phyloP scores from a whole-genome alignment of 2,888 invertebrate species.

The Xylota sylvarum region DNA sequence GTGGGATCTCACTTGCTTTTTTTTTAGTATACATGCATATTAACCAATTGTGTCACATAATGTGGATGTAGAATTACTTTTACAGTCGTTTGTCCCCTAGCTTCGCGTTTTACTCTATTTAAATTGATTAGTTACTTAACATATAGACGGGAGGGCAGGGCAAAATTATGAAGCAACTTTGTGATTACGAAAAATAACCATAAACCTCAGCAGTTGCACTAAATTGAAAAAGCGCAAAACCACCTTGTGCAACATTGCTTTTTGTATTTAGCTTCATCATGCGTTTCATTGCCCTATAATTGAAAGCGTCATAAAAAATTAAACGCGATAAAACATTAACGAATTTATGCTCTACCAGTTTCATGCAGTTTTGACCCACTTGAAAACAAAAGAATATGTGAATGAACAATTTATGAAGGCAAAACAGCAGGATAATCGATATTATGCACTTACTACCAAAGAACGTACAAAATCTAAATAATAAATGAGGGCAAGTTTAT shows the following conservation, averaged over 20 bases:
- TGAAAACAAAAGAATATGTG: background rate
- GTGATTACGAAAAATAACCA: too few species aligned
- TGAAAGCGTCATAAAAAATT: background rate
- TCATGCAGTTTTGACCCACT: background rate
- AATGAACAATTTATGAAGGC: background rate
- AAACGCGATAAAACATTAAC: background rate
- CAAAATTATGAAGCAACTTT: too few species aligned
- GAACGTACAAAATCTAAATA: background rate
- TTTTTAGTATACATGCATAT: too few species aligned
- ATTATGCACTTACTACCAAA: conserved; percentile 3
- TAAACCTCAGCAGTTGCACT: background rate
- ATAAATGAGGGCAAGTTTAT: background rate
- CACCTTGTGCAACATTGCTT: too few species aligned
- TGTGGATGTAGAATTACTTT: too few species aligned
- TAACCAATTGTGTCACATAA: too few species aligned
- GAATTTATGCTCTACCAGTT: background rate
- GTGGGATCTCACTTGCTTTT: too few species aligned
- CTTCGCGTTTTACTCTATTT: too few species aligned
- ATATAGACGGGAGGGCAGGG: too few species aligned
- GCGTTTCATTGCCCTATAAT: background rate
- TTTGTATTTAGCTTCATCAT: too few species aligned
- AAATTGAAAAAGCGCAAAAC: background rate
- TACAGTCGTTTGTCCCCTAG: too few species aligned
- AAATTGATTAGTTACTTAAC: too few species aligned
- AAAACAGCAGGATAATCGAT: conserved; percentile 37